phyloP scores from a whole-genome alignment of 53 echinoderm and acorn worm genomes.

The Holothuria scabra region DNA sequence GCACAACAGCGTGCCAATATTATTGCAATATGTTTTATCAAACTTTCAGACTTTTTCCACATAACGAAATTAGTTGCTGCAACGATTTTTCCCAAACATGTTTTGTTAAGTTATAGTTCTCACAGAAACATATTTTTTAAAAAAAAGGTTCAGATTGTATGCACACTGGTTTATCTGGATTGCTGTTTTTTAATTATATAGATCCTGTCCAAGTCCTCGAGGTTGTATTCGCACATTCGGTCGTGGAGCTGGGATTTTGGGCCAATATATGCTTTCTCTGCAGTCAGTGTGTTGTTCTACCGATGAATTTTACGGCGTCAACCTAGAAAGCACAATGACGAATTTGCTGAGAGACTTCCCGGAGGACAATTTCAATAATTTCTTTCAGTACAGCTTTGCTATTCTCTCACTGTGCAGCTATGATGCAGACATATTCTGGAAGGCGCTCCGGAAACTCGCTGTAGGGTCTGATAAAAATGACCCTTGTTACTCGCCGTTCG shows the following conservation, averaged over 20 bases:
- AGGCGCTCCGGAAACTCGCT: not conserved
- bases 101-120: too few relatives aligned
- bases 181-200: too few relatives aligned
- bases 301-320: constrained; percentile 27
- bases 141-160: too few relatives aligned
- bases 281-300: constrained; percentile 16
- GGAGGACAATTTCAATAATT: constrained; percentile 39
- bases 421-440: not conserved
- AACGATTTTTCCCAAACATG: too few relatives aligned
- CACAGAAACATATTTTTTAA: too few relatives aligned
- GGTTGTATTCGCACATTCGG: not conserved
- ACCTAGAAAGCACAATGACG: constrained; percentile 5
- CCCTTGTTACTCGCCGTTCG: constrained; percentile 2
- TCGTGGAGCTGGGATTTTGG: constrained; percentile 27
- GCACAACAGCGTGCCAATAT: too few relatives aligned
- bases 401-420: not conserved
- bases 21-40: too few relatives aligned
- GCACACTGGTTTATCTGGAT: too few relatives aligned
- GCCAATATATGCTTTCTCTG: constrained; percentile 36
- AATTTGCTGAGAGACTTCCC: not conserved
- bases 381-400: constrained; percentile 24
- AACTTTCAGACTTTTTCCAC: too few relatives aligned
- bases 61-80: too few relatives aligned
- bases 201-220: too few relatives aligned
- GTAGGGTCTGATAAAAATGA: not conserved